Conservation (phyloP, 2,797 vertebrate genomes). For the Rachycentron canadum region DNA sequence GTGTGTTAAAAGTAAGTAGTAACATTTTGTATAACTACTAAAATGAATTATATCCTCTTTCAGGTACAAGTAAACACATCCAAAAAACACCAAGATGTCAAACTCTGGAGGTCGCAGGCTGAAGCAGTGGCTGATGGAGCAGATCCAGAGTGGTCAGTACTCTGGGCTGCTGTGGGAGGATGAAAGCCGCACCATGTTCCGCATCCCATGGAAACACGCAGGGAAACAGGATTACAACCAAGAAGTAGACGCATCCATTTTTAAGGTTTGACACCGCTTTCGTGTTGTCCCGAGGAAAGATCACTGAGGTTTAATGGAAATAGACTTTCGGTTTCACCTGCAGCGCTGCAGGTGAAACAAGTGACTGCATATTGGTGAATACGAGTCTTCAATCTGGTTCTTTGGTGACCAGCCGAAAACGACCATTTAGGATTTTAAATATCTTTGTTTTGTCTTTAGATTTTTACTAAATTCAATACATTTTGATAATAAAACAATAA, state of each 20-base stretch:
- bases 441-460: background rate
- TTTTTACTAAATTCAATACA: background rate
- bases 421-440: background rate
- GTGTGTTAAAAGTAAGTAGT: background rate
- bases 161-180: conserved; percentile 95
- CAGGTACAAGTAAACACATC: conserved; percentile 16
- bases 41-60: background rate
- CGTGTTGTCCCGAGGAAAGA: background rate
- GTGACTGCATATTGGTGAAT: background rate
- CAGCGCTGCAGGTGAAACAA: conserved; percentile 5
- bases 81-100: conserved; percentile 81
- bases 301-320: background rate
- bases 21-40: too few species aligned
- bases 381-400: background rate
- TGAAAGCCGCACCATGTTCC: conserved; percentile 92
- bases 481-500: background rate
- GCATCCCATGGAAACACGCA: conserved; percentile 98
- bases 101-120: conserved; percentile 91
- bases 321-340: background rate
- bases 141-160: conserved; percentile 93
- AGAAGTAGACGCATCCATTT: conserved; percentile 97
- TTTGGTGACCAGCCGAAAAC: background rate
- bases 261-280: conserved; percentile 87
- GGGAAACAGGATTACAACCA: conserved; percentile 99
- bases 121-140: conserved; percentile 97